Base-by-base conservation (phyloP, 2,797 vertebrate species). In the Brotula barbata region DNA sequence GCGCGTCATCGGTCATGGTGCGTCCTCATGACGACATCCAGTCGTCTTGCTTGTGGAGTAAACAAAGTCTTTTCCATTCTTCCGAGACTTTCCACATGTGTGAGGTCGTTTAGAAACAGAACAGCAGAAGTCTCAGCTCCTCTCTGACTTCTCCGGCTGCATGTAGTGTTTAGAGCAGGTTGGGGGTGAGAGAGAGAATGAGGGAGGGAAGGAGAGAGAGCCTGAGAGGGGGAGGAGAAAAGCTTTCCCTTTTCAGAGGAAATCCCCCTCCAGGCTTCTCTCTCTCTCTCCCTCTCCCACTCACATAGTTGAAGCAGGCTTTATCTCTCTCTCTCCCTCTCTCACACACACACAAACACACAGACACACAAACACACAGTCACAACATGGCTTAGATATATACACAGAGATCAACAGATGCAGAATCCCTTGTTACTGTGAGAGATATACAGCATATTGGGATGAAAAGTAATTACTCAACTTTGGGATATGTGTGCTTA, bases 211-310 rank as follows among this genome's bases (percentile, higher is more conserved):
- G 52, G 45, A 61, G 64, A 68, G 67, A 65, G 64, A 34, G 67
- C 13, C 39, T n/a, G 71, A 63, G 57, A 78, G 77, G 81, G 77
- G 81, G 82, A 80, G 85, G 85, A 84, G 85, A 80, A 82, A 77
- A 82, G 78, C 87, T 85, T 89, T 90, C 85, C 77, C 85, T 92
- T 90, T 91, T 81, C n/a, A 85, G 86, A 90, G 91, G 90, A 92
- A 92, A 92, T 91, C 90, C 89, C 91, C 91, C 88, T 89, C 68
- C n/a, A 90, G 87, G 84, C 87, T 88, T 89, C 80, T 81, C 71
- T 69, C 74, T 70, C 73, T 66, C 67, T 51, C 53, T 40, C 58
- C 20, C 41, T 12, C 45, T 23, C 62, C 34, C 28, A 39, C 23
- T 25, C 48, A 31, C 48, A 15, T 54, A 31, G 40, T 51, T 56